Evolutionary conservation across 2,797 vertebrate species (phyloP).

Genomic region (Diglossa cyanea): DNA sequence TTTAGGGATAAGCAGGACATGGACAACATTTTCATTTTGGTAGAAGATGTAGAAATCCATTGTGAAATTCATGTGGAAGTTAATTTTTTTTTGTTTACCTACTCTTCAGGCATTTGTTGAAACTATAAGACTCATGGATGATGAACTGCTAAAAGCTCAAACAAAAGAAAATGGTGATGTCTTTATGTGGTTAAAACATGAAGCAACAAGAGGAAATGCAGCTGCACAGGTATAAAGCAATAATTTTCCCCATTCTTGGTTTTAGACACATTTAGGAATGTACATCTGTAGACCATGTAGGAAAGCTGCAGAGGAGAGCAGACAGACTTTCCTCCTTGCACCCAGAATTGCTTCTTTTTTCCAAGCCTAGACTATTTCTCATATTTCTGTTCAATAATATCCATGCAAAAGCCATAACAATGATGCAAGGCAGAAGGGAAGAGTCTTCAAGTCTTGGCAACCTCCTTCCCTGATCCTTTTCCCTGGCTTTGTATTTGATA

Average conservation of each 20-base stretch:
- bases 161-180: constrained; percentile 79
- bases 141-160: constrained; percentile 79
- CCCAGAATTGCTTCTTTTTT: neutral
- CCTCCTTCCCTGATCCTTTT: neutral
- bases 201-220: constrained; percentile 85
- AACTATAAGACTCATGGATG: constrained; percentile 81
- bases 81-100: neutral
- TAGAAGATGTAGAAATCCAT: neutral
- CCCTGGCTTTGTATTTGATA: neutral
- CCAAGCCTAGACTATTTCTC: neutral
- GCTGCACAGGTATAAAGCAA: constrained; percentile 82
- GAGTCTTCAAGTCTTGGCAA: neutral
- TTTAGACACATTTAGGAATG: neutral
- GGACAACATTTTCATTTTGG: neutral
- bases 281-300: neutral
- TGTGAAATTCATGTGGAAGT: neutral
- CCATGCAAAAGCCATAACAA: neutral
- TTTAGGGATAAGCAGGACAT: neutral
- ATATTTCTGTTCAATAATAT: neutral
- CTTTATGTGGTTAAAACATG: constrained; percentile 85
- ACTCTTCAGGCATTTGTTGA: constrained; percentile 82
- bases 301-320: neutral
- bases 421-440: neutral
- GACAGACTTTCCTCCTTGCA: neutral
- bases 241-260: neutral